phyloP scores from a whole-genome alignment of 2,888 invertebrate species.

The Catocala nupta region DNA sequence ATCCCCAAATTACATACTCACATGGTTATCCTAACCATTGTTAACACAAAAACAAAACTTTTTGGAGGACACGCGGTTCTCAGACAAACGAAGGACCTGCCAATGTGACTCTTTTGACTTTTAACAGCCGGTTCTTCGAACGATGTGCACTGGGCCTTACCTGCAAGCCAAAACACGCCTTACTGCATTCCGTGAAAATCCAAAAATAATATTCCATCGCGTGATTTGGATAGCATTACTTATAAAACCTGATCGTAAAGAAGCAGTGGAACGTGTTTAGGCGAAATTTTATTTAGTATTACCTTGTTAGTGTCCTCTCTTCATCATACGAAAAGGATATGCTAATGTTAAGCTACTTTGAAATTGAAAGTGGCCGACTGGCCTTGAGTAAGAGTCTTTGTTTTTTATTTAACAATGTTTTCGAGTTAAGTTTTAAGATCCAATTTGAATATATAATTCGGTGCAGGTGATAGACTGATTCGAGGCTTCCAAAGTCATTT shows the following conservation, averaged over 20 bases:
- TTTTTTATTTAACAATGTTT: slow-evolving; percentile 48
- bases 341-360: slow-evolving; percentile 45
- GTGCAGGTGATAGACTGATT: slow-evolving; percentile 1
- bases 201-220: slow-evolving; percentile 22
- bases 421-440: slow-evolving; percentile 11
- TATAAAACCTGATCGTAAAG: slow-evolving; percentile 2
- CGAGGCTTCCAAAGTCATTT: not conserved
- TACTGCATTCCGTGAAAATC: slow-evolving; percentile 11
- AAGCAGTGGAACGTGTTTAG: slow-evolving; percentile 23
- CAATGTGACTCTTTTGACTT: slow-evolving; percentile 80
- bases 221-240: slow-evolving; percentile 7
- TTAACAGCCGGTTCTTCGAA: slow-evolving; percentile 67
- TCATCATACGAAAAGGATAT: slow-evolving; percentile 43
- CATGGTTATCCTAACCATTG: slow-evolving; percentile 39
- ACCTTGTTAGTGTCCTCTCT: slow-evolving; percentile 19
- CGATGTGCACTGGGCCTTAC: slow-evolving; percentile 35
- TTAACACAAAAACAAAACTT: slow-evolving; percentile 42
- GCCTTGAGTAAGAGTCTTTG: slow-evolving; percentile 62
- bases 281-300: slow-evolving; percentile 22
- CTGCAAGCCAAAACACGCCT: slow-evolving; percentile 14
- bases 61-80: slow-evolving; percentile 49
- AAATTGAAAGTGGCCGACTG: slow-evolving; percentile 65
- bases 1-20: not conserved
- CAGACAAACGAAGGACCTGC: slow-evolving; percentile 64
- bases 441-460: slow-evolving; percentile 30